phyloP scores from a whole-genome alignment of 2,797 vertebrate species.

The Delichon dasypus region DNA sequence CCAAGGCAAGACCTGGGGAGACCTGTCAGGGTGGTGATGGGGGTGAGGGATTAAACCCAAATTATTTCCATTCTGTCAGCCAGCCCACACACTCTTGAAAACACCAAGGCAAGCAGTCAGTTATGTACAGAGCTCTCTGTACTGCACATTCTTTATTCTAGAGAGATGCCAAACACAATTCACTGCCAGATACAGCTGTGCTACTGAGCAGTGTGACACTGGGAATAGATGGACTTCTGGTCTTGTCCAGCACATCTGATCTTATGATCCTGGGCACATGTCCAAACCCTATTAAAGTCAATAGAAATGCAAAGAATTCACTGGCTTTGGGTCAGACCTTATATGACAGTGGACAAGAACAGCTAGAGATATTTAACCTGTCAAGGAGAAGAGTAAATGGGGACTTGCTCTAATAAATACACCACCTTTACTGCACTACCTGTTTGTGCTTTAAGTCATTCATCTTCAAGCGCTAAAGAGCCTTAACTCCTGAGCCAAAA shows the following conservation, averaged over 20 bases:
- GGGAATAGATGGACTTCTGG: slow-evolving; percentile 35
- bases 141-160: not conserved
- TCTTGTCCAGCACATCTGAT: slow-evolving; percentile 11
- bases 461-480: not conserved
- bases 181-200: not conserved
- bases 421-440: not conserved
- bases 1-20: not conserved
- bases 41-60: not conserved
- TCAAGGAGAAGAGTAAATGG: not conserved
- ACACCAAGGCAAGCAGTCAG: not conserved
- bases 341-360: not conserved
- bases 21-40: not conserved
- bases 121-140: not conserved
- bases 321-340: slow-evolving; percentile 10
- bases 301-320: slow-evolving; percentile 33
- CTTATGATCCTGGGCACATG: slow-evolving; percentile 9
- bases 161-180: not conserved
- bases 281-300: slow-evolving; percentile 27
- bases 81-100: not conserved
- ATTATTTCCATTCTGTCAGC: not conserved
- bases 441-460: not conserved
- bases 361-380: not conserved
- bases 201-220: slow-evolving; percentile 5
- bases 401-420: not conserved
- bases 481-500: not conserved